These are phyloP conservation scores for Oophaga pumilio DNA, from an alignment of 2,113 vertebrate species.

Conservation along the genomic window DNA sequence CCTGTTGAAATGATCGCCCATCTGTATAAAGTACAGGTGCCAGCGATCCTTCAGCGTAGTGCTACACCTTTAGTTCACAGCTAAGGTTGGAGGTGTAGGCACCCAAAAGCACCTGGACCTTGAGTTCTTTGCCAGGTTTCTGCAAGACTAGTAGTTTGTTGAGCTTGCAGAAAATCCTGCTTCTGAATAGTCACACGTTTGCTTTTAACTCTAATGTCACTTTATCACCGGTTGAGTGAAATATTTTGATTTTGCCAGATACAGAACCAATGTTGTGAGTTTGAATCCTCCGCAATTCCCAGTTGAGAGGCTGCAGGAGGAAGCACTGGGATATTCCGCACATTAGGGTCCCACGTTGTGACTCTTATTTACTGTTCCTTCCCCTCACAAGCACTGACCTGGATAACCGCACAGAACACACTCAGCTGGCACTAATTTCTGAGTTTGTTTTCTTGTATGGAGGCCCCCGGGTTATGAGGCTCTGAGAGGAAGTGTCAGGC, in stretches of 20 bases:
- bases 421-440: constrained; percentile 67
- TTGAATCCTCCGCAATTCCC: background rate
- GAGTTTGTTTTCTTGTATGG: constrained; percentile 62
- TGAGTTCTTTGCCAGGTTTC: background rate
- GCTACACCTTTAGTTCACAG: no score
- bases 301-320: constrained; percentile 1
- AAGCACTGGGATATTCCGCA: background rate
- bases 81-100: no score
- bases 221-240: background rate
- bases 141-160: background rate
- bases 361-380: constrained; percentile 66
- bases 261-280: background rate
- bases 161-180: background rate
- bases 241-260: background rate
- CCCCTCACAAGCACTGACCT: constrained; percentile 66
- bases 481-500: constrained; percentile 61
- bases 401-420: constrained; percentile 61
- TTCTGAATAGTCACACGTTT: background rate
- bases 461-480: constrained; percentile 65
- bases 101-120: background rate
- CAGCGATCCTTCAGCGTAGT: no score
- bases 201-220: background rate
- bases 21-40: no score
- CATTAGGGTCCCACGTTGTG: constrained; percentile 26
- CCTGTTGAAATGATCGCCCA: no score